Conservation (phyloP, 2,797 vertebrate genomes). For the Muscicapa comitata region DNA sequence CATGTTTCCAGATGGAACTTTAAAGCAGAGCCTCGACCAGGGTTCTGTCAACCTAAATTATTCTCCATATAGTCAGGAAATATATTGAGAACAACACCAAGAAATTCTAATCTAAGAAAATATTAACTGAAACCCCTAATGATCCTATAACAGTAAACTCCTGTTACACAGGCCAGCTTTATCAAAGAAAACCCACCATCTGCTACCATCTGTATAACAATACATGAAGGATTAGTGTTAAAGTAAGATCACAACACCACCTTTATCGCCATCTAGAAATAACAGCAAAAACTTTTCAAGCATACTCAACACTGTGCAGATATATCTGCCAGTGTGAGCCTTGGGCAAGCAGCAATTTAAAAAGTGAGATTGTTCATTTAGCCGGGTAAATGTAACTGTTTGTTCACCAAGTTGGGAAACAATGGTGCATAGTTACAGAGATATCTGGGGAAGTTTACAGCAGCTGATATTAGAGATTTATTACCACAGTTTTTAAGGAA, state of each 20-base stretch:
- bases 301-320: background rate
- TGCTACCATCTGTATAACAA: background rate
- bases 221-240: background rate
- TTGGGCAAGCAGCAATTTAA: background rate
- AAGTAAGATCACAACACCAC: background rate
- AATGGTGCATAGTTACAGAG: background rate
- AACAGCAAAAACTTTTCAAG: background rate
- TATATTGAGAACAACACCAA: background rate
- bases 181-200: background rate
- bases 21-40: background rate
- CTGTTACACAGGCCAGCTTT: background rate
- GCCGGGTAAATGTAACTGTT: background rate
- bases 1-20: background rate
- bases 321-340: background rate
- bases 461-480: background rate
- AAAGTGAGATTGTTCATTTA: background rate
- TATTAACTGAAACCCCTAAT: background rate
- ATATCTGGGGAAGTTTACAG: background rate
- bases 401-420: background rate
- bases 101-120: background rate
- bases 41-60: background rate
- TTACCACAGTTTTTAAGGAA: background rate
- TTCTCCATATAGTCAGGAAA: background rate
- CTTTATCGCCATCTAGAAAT: background rate
- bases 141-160: background rate